Base-by-base conservation (phyloP, 2,113 vertebrate species). In the Lonchura striata region DNA sequence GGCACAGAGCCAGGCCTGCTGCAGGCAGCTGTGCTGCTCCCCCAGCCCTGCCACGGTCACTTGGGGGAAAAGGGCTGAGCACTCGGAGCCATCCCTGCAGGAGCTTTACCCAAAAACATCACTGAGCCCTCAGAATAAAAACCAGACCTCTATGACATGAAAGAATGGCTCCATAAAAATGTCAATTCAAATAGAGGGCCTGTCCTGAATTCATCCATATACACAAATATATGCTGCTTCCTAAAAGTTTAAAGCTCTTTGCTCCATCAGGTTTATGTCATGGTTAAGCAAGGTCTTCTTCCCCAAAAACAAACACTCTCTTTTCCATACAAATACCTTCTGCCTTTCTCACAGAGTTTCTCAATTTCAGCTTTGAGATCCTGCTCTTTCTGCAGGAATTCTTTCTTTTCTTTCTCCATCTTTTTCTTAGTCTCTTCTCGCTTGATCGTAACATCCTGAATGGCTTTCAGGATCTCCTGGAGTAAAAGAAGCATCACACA, bases 391-490 rank as follows among this genome's bases (percentile, higher is more conserved):
- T 98, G 97, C 74, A 97, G 57, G 80, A 98, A 98, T 41, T 98
- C 98, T 35, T 98, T 99, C 96, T 98, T 98, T 31, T 99, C 98
- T 66, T 98, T 98, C 87, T 99, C 98, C 93, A 98, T 98, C 92
- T 98, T 99, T 90, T 98, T 98, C 88, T 97, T 98, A 3, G 98
- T 97, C 91, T 98, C 98, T 78, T 98, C 98, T 19, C 98, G 96
- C 78, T 98, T 99, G 69, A 98, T 97, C 0, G 98, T 98, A 52
- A 99, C 97, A 3, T 97, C 98, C 94, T 98, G 98, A 74, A 98
- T 97, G 1, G 97, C 98, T 70, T 97, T 97, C 82, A 98, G 60
- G 57, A 96, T 98, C 82, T 98, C 98, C 98, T 98, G 23, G 33
- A 61, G 69, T 2, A 65, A 78, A 91, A 35, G 13, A 50, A 69